A percentile compares a stretch with the other conserved stretches of the same genome.
These are phyloP conservation scores for Suillia variegata DNA, from an alignment of 2,888 invertebrate genomes.

Conservation along the genomic window DNA sequence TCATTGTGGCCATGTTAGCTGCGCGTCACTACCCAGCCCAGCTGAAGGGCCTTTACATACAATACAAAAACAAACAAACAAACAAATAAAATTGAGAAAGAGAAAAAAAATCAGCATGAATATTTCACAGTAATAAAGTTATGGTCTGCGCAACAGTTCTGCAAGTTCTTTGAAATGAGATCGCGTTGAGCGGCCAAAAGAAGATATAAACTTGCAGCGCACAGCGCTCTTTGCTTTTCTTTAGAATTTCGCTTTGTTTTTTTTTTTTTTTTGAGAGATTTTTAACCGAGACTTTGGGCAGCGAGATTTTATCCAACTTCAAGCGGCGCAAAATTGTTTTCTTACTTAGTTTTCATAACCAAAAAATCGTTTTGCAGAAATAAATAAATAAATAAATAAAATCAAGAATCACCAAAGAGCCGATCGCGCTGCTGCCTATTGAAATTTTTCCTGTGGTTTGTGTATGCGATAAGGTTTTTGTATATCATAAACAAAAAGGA, in stretches of 20 bases:
- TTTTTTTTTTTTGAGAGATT: no score
- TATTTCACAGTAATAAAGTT: slow-evolving; percentile 33
- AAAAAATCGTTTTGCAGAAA: no score
- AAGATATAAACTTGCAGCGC: slow-evolving; percentile 7
- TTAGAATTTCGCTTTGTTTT: slow-evolving; percentile 1
- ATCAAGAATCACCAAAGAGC: no score
- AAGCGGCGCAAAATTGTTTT: neutral
- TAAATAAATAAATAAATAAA: no score
- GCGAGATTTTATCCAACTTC: neutral
- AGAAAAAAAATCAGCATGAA: slow-evolving; percentile 21
- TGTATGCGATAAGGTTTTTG: neutral
- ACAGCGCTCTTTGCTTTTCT: slow-evolving; percentile 6
- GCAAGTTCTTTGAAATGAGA: slow-evolving; percentile 29
- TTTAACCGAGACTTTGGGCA: neutral
- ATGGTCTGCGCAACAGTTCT: slow-evolving; percentile 16
- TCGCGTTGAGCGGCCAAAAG: neutral
- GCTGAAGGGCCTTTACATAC: slow-evolving; percentile 7
- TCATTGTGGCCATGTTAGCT: no score
- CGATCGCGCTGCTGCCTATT: neutral
- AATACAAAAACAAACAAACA: slow-evolving; percentile 15
- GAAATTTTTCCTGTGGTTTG: neutral
- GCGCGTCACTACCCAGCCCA: no score
- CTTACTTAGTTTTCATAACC: no score
- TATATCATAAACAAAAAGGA: no score
- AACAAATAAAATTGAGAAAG: neutral